Percentiles rank a stretch among this genome's conserved stretches.
Evolutionary conservation across 1,140 invertebrate genomes (phyloP).

Genomic region (Pseudoatta argentina): DNA sequence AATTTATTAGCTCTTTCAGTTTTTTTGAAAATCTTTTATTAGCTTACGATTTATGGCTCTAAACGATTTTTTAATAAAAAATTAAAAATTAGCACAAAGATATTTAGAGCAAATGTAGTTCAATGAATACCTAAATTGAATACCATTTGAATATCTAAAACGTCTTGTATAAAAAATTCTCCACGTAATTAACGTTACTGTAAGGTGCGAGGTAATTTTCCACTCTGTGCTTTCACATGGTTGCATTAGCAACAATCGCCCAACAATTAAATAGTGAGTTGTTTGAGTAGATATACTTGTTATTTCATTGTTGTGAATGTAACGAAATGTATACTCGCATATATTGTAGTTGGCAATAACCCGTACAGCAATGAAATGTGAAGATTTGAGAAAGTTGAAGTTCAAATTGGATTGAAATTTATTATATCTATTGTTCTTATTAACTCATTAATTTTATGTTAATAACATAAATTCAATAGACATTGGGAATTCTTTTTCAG

Average conservation of each 20-base stretch:
- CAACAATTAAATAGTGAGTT: slow-evolving; percentile 26
- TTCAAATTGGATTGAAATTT: slow-evolving; percentile 29
- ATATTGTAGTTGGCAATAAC: neutral
- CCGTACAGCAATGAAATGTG: slow-evolving; percentile 1
- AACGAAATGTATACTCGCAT: neutral
- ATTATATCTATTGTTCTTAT: slow-evolving; percentile 30
- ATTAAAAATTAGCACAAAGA: neutral
- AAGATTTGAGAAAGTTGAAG: slow-evolving; percentile 49
- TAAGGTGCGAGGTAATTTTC: slow-evolving; percentile 26
- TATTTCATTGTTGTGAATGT: slow-evolving; percentile 31
- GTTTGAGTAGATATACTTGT: neutral
- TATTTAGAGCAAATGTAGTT: neutral
- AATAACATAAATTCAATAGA: slow-evolving; percentile 9
- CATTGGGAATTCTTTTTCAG: neutral
- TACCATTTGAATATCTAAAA: neutral
- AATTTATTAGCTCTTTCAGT: neutral
- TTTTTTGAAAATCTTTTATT: neutral
- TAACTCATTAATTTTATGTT: slow-evolving; percentile 7
- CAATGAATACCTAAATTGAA: neutral
- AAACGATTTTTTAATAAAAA: slow-evolving; percentile 8
- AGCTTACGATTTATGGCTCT: neutral
- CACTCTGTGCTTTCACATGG: slow-evolving; percentile 33
- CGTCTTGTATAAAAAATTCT: slow-evolving; percentile 1
- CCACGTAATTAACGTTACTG: slow-evolving; percentile 21
- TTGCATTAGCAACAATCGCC: slow-evolving; percentile 12